A percentile compares a stretch with the other conserved stretches of the same genome.
These are phyloP conservation scores for Carettochelys insculpta DNA, from an alignment of 2,113 vertebrate genomes.

Conservation along the genomic window DNA sequence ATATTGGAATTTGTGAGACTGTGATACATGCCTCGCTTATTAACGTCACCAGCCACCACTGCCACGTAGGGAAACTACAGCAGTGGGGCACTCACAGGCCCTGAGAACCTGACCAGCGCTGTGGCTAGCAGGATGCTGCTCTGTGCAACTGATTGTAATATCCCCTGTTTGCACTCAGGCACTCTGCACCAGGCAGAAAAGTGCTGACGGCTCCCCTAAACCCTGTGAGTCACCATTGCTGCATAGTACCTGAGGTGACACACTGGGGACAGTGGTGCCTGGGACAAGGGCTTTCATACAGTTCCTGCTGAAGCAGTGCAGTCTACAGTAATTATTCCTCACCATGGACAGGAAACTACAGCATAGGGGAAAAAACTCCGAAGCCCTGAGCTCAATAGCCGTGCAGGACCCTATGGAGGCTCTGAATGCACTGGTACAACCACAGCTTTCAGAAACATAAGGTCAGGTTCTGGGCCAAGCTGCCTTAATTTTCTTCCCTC, in stretches of 20 bases:
- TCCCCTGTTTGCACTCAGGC: neutral
- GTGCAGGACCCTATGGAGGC: neutral
- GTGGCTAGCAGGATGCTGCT: neutral
- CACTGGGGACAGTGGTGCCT: neutral
- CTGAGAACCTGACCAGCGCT: neutral
- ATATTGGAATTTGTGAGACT: no score
- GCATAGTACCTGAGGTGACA: neutral
- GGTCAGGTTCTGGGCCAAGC: neutral
- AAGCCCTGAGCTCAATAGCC: neutral
- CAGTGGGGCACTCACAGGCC: neutral
- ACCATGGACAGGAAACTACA: conserved; percentile 20
- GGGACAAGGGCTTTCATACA: neutral
- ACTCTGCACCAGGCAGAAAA: neutral
- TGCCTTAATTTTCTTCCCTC: neutral
- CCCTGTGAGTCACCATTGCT: neutral
- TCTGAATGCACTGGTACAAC: neutral
- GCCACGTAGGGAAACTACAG: neutral
- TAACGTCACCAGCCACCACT: neutral
- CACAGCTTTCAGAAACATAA: neutral
- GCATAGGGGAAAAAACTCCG: neutral
- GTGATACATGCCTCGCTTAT: no score
- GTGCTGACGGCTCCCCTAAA: neutral
- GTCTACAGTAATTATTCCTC: neutral
- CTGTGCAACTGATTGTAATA: neutral
- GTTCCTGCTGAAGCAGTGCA: conserved; percentile 1